phyloP scores from a whole-genome alignment of 2,797 vertebrate genomes.

The Squalus acanthias region DNA sequence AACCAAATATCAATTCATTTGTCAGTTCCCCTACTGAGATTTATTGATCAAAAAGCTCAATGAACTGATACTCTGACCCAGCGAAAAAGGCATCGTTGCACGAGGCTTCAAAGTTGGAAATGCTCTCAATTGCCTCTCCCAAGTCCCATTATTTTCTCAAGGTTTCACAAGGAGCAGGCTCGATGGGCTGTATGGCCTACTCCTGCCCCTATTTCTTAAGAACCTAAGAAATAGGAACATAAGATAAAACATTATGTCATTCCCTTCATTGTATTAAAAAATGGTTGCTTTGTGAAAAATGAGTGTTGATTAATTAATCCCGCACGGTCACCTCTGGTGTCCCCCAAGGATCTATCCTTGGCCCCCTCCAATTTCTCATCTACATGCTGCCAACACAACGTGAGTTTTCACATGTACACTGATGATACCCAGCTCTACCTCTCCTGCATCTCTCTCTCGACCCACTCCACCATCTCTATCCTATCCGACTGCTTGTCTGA shows the following conservation, averaged over 20 bases:
- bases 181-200: background rate
- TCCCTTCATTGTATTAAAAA: background rate
- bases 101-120: background rate
- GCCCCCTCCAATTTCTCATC: too few species aligned
- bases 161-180: background rate
- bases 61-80: background rate
- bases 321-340: too few species aligned
- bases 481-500: too few species aligned
- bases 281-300: background rate
- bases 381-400: too few species aligned
- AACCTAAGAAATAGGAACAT: too few species aligned
- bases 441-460: too few species aligned
- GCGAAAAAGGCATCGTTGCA: background rate
- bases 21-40: conserved; percentile 44
- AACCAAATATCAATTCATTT: conserved; percentile 49
- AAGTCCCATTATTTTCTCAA: background rate
- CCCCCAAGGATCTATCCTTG: too few species aligned
- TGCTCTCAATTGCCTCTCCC: background rate
- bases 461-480: too few species aligned
- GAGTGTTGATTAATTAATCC: background rate
- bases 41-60: conserved; percentile 37
- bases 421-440: too few species aligned
- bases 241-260: background rate
- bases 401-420: too few species aligned
- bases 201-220: background rate